These are phyloP conservation scores for Tachycineta bicolor DNA, from an alignment of 2,113 vertebrate species.

Conservation along the genomic window DNA sequence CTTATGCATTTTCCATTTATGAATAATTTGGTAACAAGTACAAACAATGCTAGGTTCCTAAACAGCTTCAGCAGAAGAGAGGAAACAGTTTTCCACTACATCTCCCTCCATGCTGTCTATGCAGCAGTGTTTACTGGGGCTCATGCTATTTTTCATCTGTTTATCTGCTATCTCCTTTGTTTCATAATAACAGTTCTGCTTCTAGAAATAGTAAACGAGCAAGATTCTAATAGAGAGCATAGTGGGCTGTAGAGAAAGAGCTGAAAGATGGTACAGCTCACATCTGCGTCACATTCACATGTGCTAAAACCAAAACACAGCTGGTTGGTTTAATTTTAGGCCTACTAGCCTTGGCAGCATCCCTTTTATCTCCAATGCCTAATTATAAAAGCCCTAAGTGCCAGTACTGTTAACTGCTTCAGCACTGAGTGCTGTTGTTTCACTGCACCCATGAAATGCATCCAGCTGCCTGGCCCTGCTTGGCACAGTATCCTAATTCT, in stretches of 20 bases:
- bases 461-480: not conserved
- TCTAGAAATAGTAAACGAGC: not conserved
- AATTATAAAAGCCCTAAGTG: slow-evolving; percentile 53
- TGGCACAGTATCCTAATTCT: not conserved
- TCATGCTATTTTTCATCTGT: not conserved
- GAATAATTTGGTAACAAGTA: not conserved
- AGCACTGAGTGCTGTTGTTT: not conserved
- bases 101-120: not conserved
- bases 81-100: not conserved
- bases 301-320: slow-evolving; percentile 63
- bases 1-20: not conserved
- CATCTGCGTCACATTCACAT: slow-evolving; percentile 49
- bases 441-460: not conserved
- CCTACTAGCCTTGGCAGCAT: slow-evolving; percentile 54
- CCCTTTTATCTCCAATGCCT: slow-evolving; percentile 44
- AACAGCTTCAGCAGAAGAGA: not conserved
- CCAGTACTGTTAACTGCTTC: slow-evolving; percentile 44
- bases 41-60: not conserved
- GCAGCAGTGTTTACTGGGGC: not conserved
- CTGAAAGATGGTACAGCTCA: not conserved
- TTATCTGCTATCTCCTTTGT: not conserved
- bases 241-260: not conserved
- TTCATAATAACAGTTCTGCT: not conserved
- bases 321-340: slow-evolving; percentile 65
- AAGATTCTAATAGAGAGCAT: not conserved